A percentile compares a stretch with the other conserved stretches of the same genome.
Conservation (phyloP, 2,797 vertebrate species). For the Eleutherodactylus coqui region DNA sequence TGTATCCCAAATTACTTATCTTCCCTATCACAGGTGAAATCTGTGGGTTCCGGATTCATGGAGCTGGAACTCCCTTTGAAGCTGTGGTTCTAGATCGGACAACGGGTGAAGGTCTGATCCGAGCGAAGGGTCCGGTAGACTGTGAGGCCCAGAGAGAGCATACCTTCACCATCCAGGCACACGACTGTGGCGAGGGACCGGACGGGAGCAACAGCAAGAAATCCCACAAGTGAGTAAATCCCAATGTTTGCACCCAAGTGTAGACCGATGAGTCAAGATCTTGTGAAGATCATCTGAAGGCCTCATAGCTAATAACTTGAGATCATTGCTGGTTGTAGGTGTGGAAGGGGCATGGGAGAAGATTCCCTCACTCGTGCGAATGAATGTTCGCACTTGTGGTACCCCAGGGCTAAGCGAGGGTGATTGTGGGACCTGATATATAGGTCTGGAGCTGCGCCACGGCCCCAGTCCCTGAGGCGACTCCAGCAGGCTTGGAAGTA, state of each 20-base stretch:
- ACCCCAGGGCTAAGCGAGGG: too few relatives aligned
- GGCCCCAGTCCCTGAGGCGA: too few relatives aligned
- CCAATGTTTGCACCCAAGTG: not conserved
- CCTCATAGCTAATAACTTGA: not conserved
- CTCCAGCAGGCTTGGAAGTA: too few relatives aligned
- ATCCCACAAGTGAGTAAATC: conserved; percentile 90
- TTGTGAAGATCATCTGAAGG: not conserved
- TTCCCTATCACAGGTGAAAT: conserved; percentile 85
- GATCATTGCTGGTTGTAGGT: too few relatives aligned
- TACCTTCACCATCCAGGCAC: conserved; percentile 98
- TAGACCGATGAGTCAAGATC: not conserved
- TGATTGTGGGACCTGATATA: too few relatives aligned
- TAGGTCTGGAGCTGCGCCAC: too few relatives aligned
- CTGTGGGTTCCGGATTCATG: conserved; percentile 95
- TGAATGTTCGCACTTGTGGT: too few relatives aligned
- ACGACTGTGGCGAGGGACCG: conserved; percentile 95
- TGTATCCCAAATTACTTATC: not conserved
- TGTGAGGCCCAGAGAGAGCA: conserved; percentile 97
- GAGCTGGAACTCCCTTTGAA: conserved; percentile 92
- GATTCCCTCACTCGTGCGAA: too few relatives aligned
- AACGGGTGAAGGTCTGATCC: conserved; percentile 94
- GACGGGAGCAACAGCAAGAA: conserved; percentile 97
- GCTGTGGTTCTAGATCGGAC: conserved; percentile 96
- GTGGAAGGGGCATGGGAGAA: too few relatives aligned
- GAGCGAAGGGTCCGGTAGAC: conserved; percentile 94